Evolutionary conservation across 2,888 invertebrate genomes (phyloP).

Genomic region (Drosophila macrospina): DNA sequence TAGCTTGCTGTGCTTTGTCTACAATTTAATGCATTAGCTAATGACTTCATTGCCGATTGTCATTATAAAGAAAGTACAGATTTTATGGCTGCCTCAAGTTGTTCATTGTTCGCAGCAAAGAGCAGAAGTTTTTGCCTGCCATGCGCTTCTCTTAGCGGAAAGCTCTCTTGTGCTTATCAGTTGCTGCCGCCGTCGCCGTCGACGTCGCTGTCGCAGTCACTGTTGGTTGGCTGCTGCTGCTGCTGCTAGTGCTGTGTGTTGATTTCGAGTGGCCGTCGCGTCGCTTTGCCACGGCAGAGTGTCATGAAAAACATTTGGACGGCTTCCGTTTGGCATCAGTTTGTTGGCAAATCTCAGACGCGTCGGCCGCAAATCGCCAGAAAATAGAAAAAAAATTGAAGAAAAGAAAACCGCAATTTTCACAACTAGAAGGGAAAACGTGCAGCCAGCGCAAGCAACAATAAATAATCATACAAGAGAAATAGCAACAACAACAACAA

Average conservation of each 20-base stretch:
- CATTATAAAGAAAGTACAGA: slow-evolving; percentile 24
- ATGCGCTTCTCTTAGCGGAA: slow-evolving; percentile 18
- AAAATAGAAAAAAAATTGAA: background rate
- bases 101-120: slow-evolving; percentile 8
- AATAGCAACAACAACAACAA: slow-evolving; percentile 20
- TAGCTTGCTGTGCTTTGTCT: background rate
- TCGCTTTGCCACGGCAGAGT: slow-evolving; percentile 34
- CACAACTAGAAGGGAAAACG: slow-evolving; percentile 25
- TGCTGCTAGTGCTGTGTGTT: slow-evolving; percentile 12
- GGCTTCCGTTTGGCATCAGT: slow-evolving; percentile 81
- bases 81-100: slow-evolving; percentile 26
- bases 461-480: slow-evolving; percentile 18
- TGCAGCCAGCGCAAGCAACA: slow-evolving; percentile 26
- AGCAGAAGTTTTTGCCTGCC: slow-evolving; percentile 13
- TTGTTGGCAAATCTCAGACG: slow-evolving; percentile 82
- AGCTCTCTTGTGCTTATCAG: slow-evolving; percentile 60
- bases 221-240: slow-evolving; percentile 34
- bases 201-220: slow-evolving; percentile 37
- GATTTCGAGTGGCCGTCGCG: slow-evolving; percentile 44
- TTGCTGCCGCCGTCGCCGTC: slow-evolving; percentile 18
- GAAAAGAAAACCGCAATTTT: slow-evolving; percentile 2
- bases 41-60: slow-evolving; percentile 39
- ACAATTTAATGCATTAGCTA: slow-evolving; percentile 30
- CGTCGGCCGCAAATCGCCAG: slow-evolving; percentile 69
- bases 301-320: slow-evolving; percentile 76